Evolutionary conservation across 1,140 invertebrate species (phyloP), one percentile per base, ranked within the genome.

Genomic region (Araneus ventricosus): DNA sequence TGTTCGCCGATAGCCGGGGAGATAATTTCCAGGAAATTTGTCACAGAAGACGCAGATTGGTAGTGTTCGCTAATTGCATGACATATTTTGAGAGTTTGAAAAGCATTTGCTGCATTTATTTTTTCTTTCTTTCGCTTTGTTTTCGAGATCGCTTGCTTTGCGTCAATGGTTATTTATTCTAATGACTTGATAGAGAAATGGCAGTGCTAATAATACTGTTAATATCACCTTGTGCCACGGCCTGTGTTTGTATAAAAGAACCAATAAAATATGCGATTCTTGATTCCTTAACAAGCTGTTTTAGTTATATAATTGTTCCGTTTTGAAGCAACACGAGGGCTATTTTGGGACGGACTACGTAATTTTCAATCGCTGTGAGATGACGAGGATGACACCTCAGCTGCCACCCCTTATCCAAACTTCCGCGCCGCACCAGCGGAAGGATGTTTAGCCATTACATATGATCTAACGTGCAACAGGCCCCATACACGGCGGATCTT

Each of bases 11-110:
- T 82, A 82, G 22, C 10, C n/a, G 14, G 39, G n/a, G 80, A 52
- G 80, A 82, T 82, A 82, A 82, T 82, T 82, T 52, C 14, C 37
- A 20, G 80, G 80, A 52, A 41, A 82, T 82, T 82, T 52, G 80
- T 82, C 80, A 82, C 24, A 34, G 70, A 75, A 75, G 70, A 75
- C 70, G 70, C 70, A 34, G 70, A 75, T 75, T 75, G 70, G 70
- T 37, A 75, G 70, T 34, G 70, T 37, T 7, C 70, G 30, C 34
- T 75, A 75, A 75, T 75, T 75, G 70, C 34, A 75, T 75, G 70
- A 75, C 70, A 75, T 75, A 75, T 75, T 75, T 75, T 75, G 30
- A 30, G 67, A 75, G 70, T 75, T 75, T 75, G 70, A 37, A 75
- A 75, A 75, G 70, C 27, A 30, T 34, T 75, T 75, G 30, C 30